These are phyloP conservation scores for Acanthopleura granulata DNA, from an alignment of 2,888 invertebrate species.

Conservation along the genomic window DNA sequence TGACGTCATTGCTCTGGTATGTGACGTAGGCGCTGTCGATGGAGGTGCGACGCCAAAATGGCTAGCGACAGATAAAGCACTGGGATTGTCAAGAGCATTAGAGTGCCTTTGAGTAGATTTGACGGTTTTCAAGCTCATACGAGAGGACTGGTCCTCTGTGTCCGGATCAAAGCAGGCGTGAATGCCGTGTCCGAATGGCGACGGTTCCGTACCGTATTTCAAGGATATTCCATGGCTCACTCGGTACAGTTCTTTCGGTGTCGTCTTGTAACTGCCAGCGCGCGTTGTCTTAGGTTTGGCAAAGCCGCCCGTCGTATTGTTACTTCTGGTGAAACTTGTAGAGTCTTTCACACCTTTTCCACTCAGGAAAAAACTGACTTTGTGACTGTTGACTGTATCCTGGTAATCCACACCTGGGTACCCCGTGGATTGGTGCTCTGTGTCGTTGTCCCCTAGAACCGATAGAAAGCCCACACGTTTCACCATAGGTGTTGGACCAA, in stretches of 20 bases:
- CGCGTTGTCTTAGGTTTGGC: background rate
- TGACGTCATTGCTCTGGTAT: background rate
- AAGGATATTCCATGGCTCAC: background rate
- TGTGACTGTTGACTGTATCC: background rate
- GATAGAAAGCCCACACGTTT: background rate
- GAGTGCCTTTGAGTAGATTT: background rate
- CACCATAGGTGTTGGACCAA: background rate
- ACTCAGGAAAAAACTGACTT: background rate
- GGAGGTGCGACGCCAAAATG: background rate
- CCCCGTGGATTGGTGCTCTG: background rate
- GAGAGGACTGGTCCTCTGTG: background rate
- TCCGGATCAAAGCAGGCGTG: background rate
- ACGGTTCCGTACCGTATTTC: background rate
- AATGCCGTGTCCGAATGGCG: background rate
- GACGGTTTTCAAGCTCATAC: background rate
- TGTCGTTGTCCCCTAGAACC: background rate
- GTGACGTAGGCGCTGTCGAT: background rate
- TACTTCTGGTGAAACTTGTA: background rate
- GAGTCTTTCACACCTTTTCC: constrained; percentile 1
- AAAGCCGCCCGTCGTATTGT: background rate
- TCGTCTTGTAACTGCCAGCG: background rate
- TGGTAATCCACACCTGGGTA: background rate
- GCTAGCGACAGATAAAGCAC: background rate
- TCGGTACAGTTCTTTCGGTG: background rate
- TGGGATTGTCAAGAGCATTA: background rate